A percentile compares a stretch with the other conserved stretches of the same genome.
These are phyloP conservation scores for Xylophagus ater DNA, from an alignment of 2,888 invertebrate genomes.

Conservation along the genomic window DNA sequence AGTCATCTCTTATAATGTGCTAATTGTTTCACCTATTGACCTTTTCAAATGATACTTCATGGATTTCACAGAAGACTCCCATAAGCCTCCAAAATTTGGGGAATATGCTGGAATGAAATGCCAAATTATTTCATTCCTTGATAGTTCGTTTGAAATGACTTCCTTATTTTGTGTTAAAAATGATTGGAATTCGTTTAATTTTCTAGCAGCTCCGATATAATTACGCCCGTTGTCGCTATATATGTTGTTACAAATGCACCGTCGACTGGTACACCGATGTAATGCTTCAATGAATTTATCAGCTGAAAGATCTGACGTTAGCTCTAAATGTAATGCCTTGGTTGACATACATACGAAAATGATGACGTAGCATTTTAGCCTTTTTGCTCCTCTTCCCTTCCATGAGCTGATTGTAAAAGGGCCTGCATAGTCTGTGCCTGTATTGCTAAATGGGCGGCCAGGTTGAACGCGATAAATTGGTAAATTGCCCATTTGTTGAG, in stretches of 20 bases:
- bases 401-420: constrained; percentile 5
- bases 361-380: constrained; percentile 5
- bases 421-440: no score
- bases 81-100: constrained; percentile 9
- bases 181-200: no score
- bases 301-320: constrained; percentile 1
- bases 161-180: no score
- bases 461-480: no score
- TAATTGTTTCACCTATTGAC: not conserved
- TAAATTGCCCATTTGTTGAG: no score
- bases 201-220: no score
- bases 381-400: constrained; percentile 1
- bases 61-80: no score
- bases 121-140: constrained; percentile 19
- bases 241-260: not conserved
- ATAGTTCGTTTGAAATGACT: no score
- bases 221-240: no score
- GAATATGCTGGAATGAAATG: constrained; percentile 8
- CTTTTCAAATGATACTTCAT: constrained; percentile 6
- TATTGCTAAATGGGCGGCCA: no score
- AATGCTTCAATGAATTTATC: no score
- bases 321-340: constrained; percentile 10
- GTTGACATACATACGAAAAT: not conserved
- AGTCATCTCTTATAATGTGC: constrained; percentile 19
- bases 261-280: constrained; percentile 3